These are phyloP conservation scores for Chamaetylas fuelleborni DNA, from an alignment of 2,113 vertebrate genomes.

Conservation along the genomic window DNA sequence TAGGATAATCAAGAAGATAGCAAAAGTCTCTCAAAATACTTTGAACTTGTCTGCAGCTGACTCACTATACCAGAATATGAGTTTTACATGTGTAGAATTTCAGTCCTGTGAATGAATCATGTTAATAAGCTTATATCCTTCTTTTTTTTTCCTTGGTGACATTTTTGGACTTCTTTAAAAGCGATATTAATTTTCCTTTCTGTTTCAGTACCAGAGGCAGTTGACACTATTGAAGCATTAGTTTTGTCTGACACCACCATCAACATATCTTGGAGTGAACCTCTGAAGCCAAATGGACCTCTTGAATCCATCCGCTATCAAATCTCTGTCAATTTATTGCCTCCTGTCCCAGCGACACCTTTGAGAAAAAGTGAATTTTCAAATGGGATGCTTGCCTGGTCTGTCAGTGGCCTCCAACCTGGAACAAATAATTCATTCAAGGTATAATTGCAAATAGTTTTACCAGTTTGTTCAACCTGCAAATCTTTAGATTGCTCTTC, in stretches of 20 bases:
- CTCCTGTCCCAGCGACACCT: constrained; percentile 41
- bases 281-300: constrained; percentile 70
- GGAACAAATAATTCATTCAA: constrained; percentile 61
- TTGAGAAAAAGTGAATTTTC: constrained; percentile 65
- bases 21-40: not conserved
- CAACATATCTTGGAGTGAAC: constrained; percentile 64
- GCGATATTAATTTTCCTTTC: not conserved
- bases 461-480: not conserved
- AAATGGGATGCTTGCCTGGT: constrained; percentile 28
- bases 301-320: constrained; percentile 70
- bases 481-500: not conserved
- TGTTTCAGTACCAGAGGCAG: constrained; percentile 72
- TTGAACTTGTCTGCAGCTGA: not conserved
- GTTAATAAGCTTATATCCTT: not conserved
- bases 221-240: not conserved
- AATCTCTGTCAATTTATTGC: constrained; percentile 47
- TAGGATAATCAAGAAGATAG: not conserved
- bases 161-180: not conserved
- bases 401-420: constrained; percentile 49
- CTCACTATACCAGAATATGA: not conserved
- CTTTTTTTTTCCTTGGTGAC: not conserved
- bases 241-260: constrained; percentile 68
- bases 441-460: constrained; percentile 25
- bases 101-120: not conserved
- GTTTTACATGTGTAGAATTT: not conserved